These are phyloP conservation scores for Coenobita brevimanus DNA, from an alignment of 1,140 invertebrate species.

Conservation along the genomic window DNA sequence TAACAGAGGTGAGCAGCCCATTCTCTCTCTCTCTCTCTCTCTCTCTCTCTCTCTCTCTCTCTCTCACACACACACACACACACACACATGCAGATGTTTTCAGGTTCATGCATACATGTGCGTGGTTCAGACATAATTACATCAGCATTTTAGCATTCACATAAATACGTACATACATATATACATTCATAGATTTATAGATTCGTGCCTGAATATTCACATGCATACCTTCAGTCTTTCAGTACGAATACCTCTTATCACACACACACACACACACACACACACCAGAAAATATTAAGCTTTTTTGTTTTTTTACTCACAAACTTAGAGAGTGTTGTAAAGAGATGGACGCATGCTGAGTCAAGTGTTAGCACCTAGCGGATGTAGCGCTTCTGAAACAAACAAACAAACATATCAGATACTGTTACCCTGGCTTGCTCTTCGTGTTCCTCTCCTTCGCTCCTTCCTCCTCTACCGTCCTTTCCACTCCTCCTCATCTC, in stretches of 20 bases:
- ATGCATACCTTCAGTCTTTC: too few species aligned
- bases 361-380: background rate
- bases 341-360: background rate
- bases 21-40: background rate
- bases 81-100: too few species aligned
- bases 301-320: conserved; percentile 18
- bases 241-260: too few species aligned
- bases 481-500: too few species aligned
- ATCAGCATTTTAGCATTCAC: too few species aligned
- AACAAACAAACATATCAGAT: conserved; percentile 2
- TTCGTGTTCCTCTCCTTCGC: too few species aligned
- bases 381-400: conserved; percentile 42
- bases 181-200: too few species aligned
- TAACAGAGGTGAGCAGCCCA: background rate
- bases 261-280: conserved; percentile 17
- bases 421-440: background rate
- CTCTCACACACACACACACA: conserved; percentile 4
- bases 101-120: too few species aligned
- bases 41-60: conserved; percentile 13
- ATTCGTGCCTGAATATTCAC: too few species aligned
- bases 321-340: conserved; percentile 4
- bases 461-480: too few species aligned
- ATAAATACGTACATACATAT: too few species aligned
- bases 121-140: too few species aligned
- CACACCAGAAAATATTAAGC: background rate